Evolutionary conservation across 2,797 vertebrate species (phyloP), one percentile per base, ranked within the genome.

Genomic region (Pachyuromys duprasi): DNA sequence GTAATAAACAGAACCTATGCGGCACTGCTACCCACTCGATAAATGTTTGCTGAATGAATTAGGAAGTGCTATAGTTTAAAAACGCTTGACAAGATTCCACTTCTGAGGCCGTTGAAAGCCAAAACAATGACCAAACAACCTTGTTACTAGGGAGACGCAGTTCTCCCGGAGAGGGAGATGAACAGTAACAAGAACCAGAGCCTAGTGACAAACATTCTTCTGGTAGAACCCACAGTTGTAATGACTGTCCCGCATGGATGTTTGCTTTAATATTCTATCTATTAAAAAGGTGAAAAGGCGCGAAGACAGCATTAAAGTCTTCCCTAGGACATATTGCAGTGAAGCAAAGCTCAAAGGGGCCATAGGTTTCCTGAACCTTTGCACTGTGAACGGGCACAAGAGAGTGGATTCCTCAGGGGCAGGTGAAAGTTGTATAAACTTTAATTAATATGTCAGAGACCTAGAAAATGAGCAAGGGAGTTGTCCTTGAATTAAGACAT

Each of bases 121-220:
- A 90, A 97, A 97, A 96, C 87, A 97, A 91, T 86, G 82, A 53
- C 26, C 72, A 88, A 97, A 78, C 89, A 96, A 70, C 28, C 57
- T 79, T n/a, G 80, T 97, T 92, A 86, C 96, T 45, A 95, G 33
- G 96, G 74, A 97, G 74, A 95, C 42, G 86, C 53, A 90, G 63
- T 84, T 96, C 95, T 86, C 70, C 33, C 8, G 28, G 14, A 74
- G 72, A 69, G 57, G 63, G 45, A 86, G 53, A 45, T 95, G 89
- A 91, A 75, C 76, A 97, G 90, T 65, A 87, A 94, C 39, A 87
- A 84, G 67, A 88, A 84, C 36, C n/a, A 83, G n/a, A 70, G 63
- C 11, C n/a, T 78, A 24, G 7, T 53, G 26, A 55, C 75, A 76
- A 95, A 87, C 7, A 31, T 20, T 96, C 57, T 82, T 69, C 57